These are phyloP conservation scores for Sinocyclocheilus anshuiensis DNA, from an alignment of 2,113 vertebrate species.

Conservation along the genomic window DNA sequence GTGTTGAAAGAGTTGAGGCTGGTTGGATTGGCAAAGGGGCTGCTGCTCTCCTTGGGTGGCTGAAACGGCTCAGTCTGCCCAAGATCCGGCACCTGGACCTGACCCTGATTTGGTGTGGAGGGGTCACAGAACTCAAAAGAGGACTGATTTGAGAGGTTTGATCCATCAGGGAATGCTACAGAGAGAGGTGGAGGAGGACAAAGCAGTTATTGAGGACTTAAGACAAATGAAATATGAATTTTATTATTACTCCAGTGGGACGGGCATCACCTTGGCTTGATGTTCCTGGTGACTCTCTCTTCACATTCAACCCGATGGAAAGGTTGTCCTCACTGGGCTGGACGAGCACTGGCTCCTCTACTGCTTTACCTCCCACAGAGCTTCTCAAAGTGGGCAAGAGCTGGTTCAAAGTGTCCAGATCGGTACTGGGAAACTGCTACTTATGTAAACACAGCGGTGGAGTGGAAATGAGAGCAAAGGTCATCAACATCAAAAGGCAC, in stretches of 20 bases:
- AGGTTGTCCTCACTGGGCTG: conserved; percentile 73
- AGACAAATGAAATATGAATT: neutral
- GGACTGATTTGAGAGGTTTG: conserved; percentile 74
- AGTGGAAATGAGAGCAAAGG: conserved; percentile 23
- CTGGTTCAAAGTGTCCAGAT: conserved; percentile 84
- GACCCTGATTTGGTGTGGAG: conserved; percentile 74
- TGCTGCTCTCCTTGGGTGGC: conserved; percentile 73
- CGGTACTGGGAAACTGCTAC: conserved; percentile 74
- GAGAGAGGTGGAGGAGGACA: neutral
- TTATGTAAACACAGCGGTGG: conserved; percentile 32
- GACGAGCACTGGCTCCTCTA: conserved; percentile 62
- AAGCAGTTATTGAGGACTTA: neutral
- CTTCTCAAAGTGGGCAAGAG: conserved; percentile 84
- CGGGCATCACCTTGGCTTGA: conserved; percentile 68
- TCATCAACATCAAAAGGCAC: conserved; percentile 38
- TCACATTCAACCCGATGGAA: conserved; percentile 74
- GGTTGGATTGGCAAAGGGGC: conserved; percentile 73
- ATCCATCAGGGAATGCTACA: conserved; percentile 73
- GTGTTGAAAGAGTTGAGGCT: conserved; percentile 74
- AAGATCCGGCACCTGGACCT: conserved; percentile 35
- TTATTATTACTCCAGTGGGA: neutral
- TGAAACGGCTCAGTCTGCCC: conserved; percentile 76
- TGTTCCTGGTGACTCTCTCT: conserved; percentile 77
- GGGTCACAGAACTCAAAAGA: conserved; percentile 81
- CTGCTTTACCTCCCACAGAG: conserved; percentile 72